Base-by-base conservation (phyloP, 2,113 vertebrate species). In the Zeus faber region DNA sequence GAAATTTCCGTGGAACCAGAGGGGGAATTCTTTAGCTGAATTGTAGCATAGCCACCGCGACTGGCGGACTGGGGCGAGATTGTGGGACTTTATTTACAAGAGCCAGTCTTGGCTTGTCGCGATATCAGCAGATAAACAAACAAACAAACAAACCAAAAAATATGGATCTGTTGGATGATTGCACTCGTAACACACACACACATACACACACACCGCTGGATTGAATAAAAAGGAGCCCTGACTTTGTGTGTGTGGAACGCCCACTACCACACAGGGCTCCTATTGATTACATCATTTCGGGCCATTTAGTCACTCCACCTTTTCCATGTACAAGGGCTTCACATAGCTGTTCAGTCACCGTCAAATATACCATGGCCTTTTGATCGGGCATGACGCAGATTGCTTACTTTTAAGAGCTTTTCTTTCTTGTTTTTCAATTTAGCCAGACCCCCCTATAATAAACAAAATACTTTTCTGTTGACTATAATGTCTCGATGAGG, bases 231-330 rank as follows among this genome's bases (percentile, higher is more conserved):
- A 77, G 72, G 64, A 76, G 65, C 62, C 54, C 70, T 81, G 54
- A 85, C 58, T 48, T 27, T 7, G 40, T 20, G 45, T 26, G 25
- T 11, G 26, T 55, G 25, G 53, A 35, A 57, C 59, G 48, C 40
- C 65, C 39, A 67, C 22, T 25, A 69, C 70, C 76, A 74, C 78
- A 90, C 79, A 89, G 82, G 84, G 71, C 68, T 77, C 58, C 85
- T 75, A 86, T 88, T 91, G 84, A 90, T 90, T 85, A 89, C 82
- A 82, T 90, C 85, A 90, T 72, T 24, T 54, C 48, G 48, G 29
- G 72, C 77, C 81, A 68, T 84, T 72, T 82, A 72, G 78, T 74
- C 71, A 79, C 76, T 76, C 83, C 85, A 76, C 80, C 79, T 70
- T 74, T 76, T 74, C 46, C 64, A 77, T 74, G 74, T 79, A 20